Base-by-base conservation (phyloP, 2,113 vertebrate genomes). In the Circaetus cinerascens region DNA sequence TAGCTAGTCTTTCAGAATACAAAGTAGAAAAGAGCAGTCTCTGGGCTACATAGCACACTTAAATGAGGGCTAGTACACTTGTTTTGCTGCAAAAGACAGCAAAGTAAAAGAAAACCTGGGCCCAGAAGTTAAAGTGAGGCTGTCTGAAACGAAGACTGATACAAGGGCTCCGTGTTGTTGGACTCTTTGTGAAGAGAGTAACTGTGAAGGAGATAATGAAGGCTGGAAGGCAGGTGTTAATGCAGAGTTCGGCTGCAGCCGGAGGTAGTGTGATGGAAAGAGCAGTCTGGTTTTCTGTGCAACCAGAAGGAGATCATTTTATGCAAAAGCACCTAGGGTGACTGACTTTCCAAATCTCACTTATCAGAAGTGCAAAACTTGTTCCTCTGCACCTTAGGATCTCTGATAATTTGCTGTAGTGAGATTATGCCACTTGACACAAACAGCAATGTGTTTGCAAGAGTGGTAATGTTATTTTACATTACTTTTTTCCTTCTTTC, bases 1-100 rank as follows among this genome's bases (percentile, higher is more conserved):
- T 96, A 97, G 93, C 93, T 97, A 93, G 95, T 83, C 93, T 96
- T 98, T 96, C 94, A 96, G 85, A 96, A 87, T 93, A 94, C 62
- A 93, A 97, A 97, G 95, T 76, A 50, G 81, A 86, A 92, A 60
- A 91, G 55, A 96, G 76, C 75, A 80, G 87, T 81, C 86, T 97
- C 95, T 77, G 87, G 67, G 93, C 69, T 95, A 86, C 29, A 83
- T 62, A 95, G 81, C 95, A 96, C 92, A 97, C 60, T 87, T 81
- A 83, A 90, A 94, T 90, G 96, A 97, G 96, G 87, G 86, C 95
- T 97, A 96, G 90, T 96, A 90, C 81, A 89, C 66, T 81, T 93
- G 75, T 93, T 97, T 94, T 96, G 86, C 94, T 97, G 93, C 86
- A 90, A 88, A 93, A 87, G 66, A 78, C 75, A 95, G 86, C 86